A percentile compares a stretch with the other conserved stretches of the same genome.
Conservation (phyloP, 2,888 invertebrate species). For the Serrognathus titanus region DNA sequence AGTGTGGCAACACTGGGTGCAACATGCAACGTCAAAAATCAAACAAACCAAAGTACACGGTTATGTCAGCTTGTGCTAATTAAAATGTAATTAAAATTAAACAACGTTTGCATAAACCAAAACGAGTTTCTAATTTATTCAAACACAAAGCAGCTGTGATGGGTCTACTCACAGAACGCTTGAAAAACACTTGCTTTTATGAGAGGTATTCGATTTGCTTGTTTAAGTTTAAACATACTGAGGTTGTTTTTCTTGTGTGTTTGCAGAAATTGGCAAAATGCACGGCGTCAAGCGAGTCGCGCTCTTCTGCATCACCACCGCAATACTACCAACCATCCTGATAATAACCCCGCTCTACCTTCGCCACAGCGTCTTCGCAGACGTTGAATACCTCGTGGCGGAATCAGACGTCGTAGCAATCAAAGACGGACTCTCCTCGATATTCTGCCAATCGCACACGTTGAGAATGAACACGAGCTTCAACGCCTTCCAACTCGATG, state of each 20-base stretch:
- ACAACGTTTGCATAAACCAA: no score
- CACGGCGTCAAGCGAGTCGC: slow-evolving; percentile 75
- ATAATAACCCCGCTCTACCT: slow-evolving; percentile 76
- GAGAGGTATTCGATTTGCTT: no score
- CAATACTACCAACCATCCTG: slow-evolving; percentile 69
- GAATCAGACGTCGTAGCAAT: slow-evolving; percentile 84
- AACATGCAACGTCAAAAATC: no score
- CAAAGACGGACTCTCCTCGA: slow-evolving; percentile 74
- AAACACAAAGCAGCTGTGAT: no score
- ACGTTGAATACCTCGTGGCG: slow-evolving; percentile 73
- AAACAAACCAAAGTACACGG: no score
- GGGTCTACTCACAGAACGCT: no score
- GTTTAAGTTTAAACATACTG: neutral
- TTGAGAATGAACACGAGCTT: slow-evolving; percentile 71
- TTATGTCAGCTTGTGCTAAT: no score
- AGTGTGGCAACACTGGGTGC: no score
- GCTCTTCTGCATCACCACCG: slow-evolving; percentile 73
- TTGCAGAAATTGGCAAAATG: slow-evolving; percentile 66
- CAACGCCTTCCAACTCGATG: slow-evolving; percentile 45
- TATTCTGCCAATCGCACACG: slow-evolving; percentile 78
- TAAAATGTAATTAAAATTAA: no score
- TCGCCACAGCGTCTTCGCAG: slow-evolving; percentile 71
- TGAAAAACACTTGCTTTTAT: no score
- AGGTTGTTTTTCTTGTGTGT: neutral
- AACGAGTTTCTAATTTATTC: no score